Conservation (phyloP, 2,797 vertebrate species). For the Enteromius mattozi region DNA sequence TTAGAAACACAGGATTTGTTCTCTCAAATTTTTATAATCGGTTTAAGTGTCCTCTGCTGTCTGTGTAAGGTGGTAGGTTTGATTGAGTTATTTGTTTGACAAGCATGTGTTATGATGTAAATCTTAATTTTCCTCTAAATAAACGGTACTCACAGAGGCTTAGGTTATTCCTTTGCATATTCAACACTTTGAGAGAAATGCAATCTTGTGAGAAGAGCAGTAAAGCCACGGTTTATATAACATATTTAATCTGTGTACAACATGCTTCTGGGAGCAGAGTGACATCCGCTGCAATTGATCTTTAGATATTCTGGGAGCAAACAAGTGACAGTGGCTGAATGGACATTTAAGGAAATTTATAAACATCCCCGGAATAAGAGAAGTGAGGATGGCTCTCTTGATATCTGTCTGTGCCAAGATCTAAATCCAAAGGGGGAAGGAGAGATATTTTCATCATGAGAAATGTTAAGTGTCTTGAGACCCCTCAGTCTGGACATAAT, state of each 20-base stretch:
- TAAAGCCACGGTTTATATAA: slow-evolving; percentile 34
- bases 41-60: slow-evolving; percentile 9
- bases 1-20: neutral
- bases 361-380: slow-evolving; percentile 55
- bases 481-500: slow-evolving; percentile 11
- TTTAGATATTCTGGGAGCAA: slow-evolving; percentile 52
- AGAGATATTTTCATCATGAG: slow-evolving; percentile 58
- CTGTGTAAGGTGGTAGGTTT: neutral
- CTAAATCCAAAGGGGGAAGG: slow-evolving; percentile 45
- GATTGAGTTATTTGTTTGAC: neutral
- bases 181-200: slow-evolving; percentile 35
- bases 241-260: slow-evolving; percentile 31
- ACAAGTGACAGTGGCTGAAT: slow-evolving; percentile 47
- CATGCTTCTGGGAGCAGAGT: slow-evolving; percentile 42
- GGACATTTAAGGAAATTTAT: slow-evolving; percentile 57
- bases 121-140: slow-evolving; percentile 3
- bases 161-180: slow-evolving; percentile 5
- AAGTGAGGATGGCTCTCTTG: slow-evolving; percentile 54
- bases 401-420: slow-evolving; percentile 56
- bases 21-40: neutral
- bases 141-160: neutral
- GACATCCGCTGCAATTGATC: slow-evolving; percentile 48
- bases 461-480: slow-evolving; percentile 49
- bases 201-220: slow-evolving; percentile 9
- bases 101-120: neutral